phyloP scores from a whole-genome alignment of 2,888 invertebrate genomes.

The Lasioglossum malachurum region DNA sequence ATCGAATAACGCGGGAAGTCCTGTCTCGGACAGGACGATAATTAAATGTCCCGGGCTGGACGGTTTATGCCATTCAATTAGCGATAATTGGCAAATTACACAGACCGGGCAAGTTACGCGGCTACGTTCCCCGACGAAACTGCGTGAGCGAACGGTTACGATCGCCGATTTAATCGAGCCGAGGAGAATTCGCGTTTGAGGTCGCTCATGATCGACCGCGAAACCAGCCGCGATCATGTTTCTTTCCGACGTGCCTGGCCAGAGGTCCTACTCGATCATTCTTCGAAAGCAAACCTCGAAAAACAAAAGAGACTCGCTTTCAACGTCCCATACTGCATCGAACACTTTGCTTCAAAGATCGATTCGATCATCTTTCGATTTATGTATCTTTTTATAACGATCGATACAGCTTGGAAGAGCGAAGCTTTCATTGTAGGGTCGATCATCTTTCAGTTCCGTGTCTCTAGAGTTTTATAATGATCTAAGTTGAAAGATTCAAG shows the following conservation, averaged over 20 bases:
- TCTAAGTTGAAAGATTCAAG: not conserved
- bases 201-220: conserved; percentile 5
- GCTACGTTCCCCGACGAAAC: conserved; percentile 28
- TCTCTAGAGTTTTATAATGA: not conserved
- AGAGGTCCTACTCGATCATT: conserved; percentile 2
- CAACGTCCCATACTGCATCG: not conserved
- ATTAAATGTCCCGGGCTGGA: conserved; percentile 58
- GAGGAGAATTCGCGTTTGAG: conserved; percentile 13
- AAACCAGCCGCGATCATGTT: conserved; percentile 11
- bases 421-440: no score
- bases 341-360: not conserved
- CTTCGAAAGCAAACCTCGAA: not conserved
- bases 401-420: no score
- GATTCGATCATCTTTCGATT: not conserved
- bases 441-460: not conserved
- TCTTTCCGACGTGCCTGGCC: conserved; percentile 12
- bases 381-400: not conserved
- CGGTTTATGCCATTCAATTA: conserved; percentile 65
- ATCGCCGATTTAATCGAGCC: not conserved
- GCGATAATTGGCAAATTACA: conserved; percentile 68
- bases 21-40: conserved; percentile 36
- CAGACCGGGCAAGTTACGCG: conserved; percentile 29
- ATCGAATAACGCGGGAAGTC: conserved; percentile 70
- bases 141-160: conserved; percentile 6
- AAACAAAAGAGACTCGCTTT: conserved; percentile 7